Percentiles rank a stretch among this genome's conserved stretches.
These are phyloP conservation scores for Seriola rivoliana DNA, from an alignment of 2,113 vertebrate genomes.

Conservation along the genomic window DNA sequence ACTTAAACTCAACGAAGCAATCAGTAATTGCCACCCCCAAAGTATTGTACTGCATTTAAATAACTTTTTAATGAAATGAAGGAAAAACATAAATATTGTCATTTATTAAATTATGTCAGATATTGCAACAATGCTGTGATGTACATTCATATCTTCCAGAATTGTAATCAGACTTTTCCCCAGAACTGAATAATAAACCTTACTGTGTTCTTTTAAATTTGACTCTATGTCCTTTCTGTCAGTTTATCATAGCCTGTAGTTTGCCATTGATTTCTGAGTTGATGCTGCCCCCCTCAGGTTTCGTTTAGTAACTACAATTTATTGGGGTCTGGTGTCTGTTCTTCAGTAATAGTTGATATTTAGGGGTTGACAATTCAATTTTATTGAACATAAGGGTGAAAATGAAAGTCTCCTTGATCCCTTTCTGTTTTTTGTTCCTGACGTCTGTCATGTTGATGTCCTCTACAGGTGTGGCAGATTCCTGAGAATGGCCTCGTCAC, in stretches of 20 bases:
- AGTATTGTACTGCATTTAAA: background rate
- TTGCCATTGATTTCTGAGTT: background rate
- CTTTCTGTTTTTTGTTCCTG: background rate
- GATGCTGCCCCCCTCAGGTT: slow-evolving; percentile 75
- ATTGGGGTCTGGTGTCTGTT: background rate
- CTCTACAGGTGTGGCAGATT: slow-evolving; percentile 94
- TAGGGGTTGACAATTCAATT: background rate
- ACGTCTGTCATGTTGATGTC: slow-evolving; percentile 13
- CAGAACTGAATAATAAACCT: background rate
- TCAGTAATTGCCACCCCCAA: background rate
- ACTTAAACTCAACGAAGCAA: too few relatives aligned
- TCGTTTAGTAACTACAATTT: slow-evolving; percentile 35
- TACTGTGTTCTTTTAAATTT: slow-evolving; percentile 3
- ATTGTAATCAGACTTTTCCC: background rate
- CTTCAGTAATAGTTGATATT: background rate
- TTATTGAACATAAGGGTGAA: background rate
- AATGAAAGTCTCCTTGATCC: background rate
- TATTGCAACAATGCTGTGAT: background rate
- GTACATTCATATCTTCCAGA: background rate
- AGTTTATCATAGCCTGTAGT: background rate
- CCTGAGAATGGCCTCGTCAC: slow-evolving; percentile 95
- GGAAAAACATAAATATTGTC: background rate
- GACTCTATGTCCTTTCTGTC: background rate
- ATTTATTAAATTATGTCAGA: background rate
- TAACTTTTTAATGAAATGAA: background rate